Conservation (phyloP, 2,888 invertebrate species). For the Sussaba pulchella region DNA sequence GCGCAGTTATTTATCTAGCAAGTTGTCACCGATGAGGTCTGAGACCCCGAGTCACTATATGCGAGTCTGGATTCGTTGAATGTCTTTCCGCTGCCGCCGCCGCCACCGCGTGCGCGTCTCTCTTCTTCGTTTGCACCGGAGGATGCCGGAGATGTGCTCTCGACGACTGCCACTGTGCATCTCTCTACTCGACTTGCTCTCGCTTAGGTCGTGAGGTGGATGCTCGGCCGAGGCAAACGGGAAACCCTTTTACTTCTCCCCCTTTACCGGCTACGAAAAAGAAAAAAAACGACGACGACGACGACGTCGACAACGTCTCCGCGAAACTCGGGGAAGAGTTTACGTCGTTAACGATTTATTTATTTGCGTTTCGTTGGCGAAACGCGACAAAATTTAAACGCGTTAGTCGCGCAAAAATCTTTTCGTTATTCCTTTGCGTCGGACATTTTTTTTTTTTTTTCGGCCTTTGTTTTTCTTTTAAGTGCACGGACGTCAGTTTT, state of each 20-base stretch:
- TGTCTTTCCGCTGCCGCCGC: conserved; percentile 19
- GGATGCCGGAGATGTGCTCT: conserved; percentile 37
- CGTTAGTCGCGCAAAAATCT: conserved; percentile 26
- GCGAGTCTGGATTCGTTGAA: conserved; percentile 1
- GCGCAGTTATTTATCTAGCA: conserved; percentile 51
- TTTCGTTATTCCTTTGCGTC: background rate
- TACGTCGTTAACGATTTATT: conserved; percentile 68
- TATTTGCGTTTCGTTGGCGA: conserved; percentile 64
- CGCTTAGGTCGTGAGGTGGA: conserved; percentile 42
- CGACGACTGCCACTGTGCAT: conserved; percentile 55
- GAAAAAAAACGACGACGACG: too few species aligned
- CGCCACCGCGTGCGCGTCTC: conserved; percentile 12
- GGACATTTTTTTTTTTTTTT: background rate
- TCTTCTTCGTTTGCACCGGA: conserved; percentile 24
- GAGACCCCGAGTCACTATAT: conserved; percentile 20
- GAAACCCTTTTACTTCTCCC: conserved; percentile 46
- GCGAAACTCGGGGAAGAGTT: conserved; percentile 29
- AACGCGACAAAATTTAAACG: conserved; percentile 37
- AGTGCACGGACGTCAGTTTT: too few species aligned
- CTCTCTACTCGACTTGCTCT: conserved; percentile 41
- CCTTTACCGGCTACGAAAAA: background rate
- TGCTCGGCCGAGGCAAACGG: conserved; percentile 27
- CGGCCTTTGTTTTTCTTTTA: background rate
- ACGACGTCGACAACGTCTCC: background rate
- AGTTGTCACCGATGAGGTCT: conserved; percentile 54